Base-by-base conservation (phyloP, 2,797 vertebrate genomes). In the Gymnoscopelus microlampas region DNA sequence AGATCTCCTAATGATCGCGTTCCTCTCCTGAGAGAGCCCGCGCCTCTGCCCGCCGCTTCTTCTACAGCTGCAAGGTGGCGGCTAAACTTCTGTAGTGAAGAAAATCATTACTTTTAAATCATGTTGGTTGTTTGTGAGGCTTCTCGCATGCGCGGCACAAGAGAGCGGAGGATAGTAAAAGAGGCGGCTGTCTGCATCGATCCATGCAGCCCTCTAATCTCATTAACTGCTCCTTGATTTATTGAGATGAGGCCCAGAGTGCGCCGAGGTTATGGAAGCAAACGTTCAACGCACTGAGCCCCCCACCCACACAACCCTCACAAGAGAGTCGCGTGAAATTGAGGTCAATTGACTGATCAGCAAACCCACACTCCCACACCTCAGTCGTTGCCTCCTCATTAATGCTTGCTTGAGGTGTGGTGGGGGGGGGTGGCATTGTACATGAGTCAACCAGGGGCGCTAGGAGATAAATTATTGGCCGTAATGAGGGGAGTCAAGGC, bases 171-270 rank as follows among this genome's bases (percentile, higher is more conserved):
- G 83, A 87, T 76, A 65, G 70, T 72, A 15, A 32, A 67, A 68
- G 73, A 72, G 55, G 70, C 68, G 79, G 73, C 79, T 74, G 84
- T 85, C 78, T 74, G 71, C 84, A 92, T 92, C 86, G 90, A 93
- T 93, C 89, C 72, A 63, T 26, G 65, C 83, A 73, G 79, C 79
- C 72, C 87, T 89, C 88, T 92, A 91, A 94, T 93, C 91, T 91
- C 90, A 94, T 94, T 93, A 93, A 92, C 83, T 77, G 78, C 51
- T 74, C 83, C 88, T 85, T 91, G 92, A 93, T 93, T 93, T 91
- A 93, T 92, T 88, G 88, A 89, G 88, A 90, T 73, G 87, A 82
- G 80, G 79, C 80, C 77, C 71, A 23, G 74, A 74, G 86, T 74
- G 73, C 81, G 58, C 77, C 88, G 85, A 90, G 88, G 88, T 91